Conservation (phyloP, 2,888 invertebrate genomes). For the Polymixis lichenea region DNA sequence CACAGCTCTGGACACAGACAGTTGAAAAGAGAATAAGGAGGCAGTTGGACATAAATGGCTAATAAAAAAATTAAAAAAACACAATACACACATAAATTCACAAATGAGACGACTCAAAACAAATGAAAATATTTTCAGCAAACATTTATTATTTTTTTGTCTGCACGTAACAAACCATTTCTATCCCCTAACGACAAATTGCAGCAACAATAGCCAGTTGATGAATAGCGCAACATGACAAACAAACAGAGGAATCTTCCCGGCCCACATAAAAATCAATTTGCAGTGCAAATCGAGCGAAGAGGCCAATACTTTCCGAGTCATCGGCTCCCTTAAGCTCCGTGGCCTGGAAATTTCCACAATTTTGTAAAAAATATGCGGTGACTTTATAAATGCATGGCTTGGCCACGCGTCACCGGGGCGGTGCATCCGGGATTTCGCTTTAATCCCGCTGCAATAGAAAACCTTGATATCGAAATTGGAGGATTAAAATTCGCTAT, state of each 20-base stretch:
- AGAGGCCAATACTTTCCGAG: conserved; percentile 87
- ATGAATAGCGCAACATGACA: conserved; percentile 47
- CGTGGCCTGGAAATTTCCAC: conserved; percentile 85
- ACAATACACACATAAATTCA: background rate
- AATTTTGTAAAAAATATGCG: conserved; percentile 78
- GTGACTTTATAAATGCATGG: conserved; percentile 72
- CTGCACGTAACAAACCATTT: conserved; percentile 25
- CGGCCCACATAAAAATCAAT: conserved; percentile 87
- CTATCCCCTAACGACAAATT: conserved; percentile 30
- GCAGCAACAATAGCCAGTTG: conserved; percentile 35
- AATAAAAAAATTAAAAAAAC: no score
- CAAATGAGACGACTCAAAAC: background rate
- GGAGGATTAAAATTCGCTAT: conserved; percentile 32
- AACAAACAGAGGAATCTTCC: conserved; percentile 64
- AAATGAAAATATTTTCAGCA: conserved; percentile 2
- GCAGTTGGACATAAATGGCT: no score
- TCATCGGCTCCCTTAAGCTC: conserved; percentile 84
- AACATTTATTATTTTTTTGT: conserved; percentile 3
- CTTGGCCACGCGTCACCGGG: conserved; percentile 59
- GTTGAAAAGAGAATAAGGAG: no score
- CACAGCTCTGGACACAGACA: no score
- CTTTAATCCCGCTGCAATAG: conserved; percentile 64
- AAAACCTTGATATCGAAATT: conserved; percentile 53
- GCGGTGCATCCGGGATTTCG: conserved; percentile 58
- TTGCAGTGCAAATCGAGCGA: conserved; percentile 89